Conservation (phyloP, 2,797 vertebrate genomes). For the Uromys caudimaculatus region DNA sequence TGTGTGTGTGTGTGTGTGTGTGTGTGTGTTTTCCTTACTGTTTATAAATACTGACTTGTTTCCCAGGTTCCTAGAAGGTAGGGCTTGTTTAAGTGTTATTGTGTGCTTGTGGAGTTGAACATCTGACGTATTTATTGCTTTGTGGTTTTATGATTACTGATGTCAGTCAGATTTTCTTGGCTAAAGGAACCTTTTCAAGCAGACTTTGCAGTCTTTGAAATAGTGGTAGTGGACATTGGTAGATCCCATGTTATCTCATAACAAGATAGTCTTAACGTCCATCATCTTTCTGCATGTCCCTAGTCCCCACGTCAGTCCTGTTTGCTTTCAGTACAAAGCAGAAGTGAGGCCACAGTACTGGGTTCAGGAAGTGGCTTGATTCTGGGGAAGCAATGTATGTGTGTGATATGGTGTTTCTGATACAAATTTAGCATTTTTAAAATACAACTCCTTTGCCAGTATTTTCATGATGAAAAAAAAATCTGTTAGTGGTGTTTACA, state of each 20-base stretch:
- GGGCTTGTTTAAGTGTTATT: neutral
- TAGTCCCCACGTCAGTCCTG: neutral
- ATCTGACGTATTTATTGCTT: neutral
- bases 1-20: neutral
- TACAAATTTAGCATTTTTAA: neutral
- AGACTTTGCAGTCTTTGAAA: neutral
- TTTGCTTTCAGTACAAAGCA: neutral
- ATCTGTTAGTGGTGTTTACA: neutral
- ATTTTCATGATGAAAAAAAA: neutral
- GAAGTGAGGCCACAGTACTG: too few species aligned
- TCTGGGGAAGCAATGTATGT: neutral
- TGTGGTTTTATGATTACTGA: neutral
- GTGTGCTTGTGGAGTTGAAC: neutral
- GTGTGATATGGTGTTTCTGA: neutral
- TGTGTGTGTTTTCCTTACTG: neutral
- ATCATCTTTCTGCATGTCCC: neutral
- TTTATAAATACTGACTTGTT: neutral
- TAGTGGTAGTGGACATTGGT: neutral
- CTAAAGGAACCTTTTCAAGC: neutral
- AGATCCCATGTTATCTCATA: neutral
- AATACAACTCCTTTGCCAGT: neutral
- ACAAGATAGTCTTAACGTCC: neutral
- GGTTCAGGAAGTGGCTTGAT: neutral
- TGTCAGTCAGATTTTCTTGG: conserved; percentile 23
- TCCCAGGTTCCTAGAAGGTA: neutral